phyloP scores from a whole-genome alignment of 1,140 invertebrate species.

The Diploscapter pachys region DNA sequence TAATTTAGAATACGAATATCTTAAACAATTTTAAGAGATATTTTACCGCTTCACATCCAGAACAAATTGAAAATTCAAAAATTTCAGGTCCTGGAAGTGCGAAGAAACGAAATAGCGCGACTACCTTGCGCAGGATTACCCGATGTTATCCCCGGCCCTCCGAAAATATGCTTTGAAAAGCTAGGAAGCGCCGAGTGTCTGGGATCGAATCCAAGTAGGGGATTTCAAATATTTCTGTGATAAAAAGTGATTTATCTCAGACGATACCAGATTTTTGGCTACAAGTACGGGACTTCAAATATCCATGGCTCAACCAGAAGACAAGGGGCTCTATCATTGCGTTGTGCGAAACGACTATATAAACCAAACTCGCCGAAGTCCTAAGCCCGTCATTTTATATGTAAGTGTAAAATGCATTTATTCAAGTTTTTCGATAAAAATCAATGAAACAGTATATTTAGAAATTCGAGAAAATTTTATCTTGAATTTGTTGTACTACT shows the following conservation, averaged over 20 bases:
- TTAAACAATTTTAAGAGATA: too few relatives aligned
- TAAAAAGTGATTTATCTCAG: slow-evolving; percentile 22
- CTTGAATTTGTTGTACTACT: too few relatives aligned
- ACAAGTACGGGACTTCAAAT: slow-evolving; percentile 51
- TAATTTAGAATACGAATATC: too few relatives aligned
- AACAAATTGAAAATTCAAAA: background rate
- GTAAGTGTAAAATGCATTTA: slow-evolving; percentile 16
- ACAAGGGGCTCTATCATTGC: slow-evolving; percentile 51
- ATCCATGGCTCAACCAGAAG: slow-evolving; percentile 45
- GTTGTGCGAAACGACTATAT: slow-evolving; percentile 48
- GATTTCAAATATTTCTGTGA: background rate
- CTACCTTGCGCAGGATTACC: slow-evolving; percentile 38
- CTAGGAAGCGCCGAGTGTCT: slow-evolving; percentile 43
- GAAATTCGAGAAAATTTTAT: background rate
- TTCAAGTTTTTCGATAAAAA: slow-evolving; percentile 5
- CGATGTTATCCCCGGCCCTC: slow-evolving; percentile 46
- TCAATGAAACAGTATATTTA: slow-evolving; percentile 15
- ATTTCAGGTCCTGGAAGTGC: slow-evolving; percentile 33
- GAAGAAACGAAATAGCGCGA: slow-evolving; percentile 28
- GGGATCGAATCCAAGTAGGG: slow-evolving; percentile 38
- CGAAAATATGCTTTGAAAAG: slow-evolving; percentile 49
- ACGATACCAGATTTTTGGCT: slow-evolving; percentile 43
- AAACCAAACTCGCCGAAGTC: slow-evolving; percentile 45
- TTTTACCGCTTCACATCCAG: too few relatives aligned
- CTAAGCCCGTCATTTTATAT: slow-evolving; percentile 42